Base-by-base conservation (phyloP, 2,888 invertebrate species). In the Chalcis sispes region DNA sequence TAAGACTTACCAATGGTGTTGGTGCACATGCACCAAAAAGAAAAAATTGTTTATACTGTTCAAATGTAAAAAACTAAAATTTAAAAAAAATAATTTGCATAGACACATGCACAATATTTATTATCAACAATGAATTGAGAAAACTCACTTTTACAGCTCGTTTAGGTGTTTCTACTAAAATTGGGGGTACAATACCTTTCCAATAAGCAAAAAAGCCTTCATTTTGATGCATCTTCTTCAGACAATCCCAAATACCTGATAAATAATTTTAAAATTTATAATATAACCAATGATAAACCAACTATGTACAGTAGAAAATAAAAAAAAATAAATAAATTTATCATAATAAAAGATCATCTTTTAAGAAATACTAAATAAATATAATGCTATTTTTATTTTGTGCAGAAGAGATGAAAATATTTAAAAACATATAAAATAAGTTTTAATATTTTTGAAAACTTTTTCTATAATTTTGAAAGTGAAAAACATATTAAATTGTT, bases 151-250 rank as follows among this genome's bases (percentile, higher is more conserved):
- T 98, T 15, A 96, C 94, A 18, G 98, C 98, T 85, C 98, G 89
- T 89, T 98, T 98, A 1, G 98, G 98, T 0, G 98, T 98, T 90
- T 98, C 98, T 8, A 96, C 97, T 77, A 98, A 88, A 82, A 98
- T 94, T 7, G 98, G 98, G 4, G 98, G 98, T 80, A 98, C 82
- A 80, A 98, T 96, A 77, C 98, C 98, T 90, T 98, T 97, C 94
- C 96, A 98, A 88, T 95, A 96, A 10, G 97, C 95, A 62, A 92
- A 90, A 13, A 95, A 79, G 1, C 98, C 98, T 91, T 98, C 98
- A 81, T 92, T 90, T 82, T 89, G 91, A 84, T 96, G 95, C 94
- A 98, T 98, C 90, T 96, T 96, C 79, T 90, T 91, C 89, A 98
- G 93, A 87, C 98, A 98, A 86, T 98, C 97, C 50, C 92, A 90